Percentiles rank a stretch among this genome's conserved stretches.
phyloP scores from a whole-genome alignment of 2,888 invertebrate genomes.

The Kuschelorhynchus macadamiae region DNA sequence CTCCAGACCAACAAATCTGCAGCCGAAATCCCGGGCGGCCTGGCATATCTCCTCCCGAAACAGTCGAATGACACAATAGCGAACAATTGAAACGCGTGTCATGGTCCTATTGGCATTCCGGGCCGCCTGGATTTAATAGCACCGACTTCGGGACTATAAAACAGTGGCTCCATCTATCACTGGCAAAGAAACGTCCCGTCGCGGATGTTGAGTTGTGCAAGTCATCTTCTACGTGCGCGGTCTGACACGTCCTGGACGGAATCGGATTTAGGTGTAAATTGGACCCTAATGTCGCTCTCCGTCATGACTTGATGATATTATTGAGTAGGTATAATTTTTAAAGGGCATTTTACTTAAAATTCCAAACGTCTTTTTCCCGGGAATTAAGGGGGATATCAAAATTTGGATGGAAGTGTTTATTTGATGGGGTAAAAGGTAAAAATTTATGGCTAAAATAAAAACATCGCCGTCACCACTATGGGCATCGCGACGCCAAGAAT shows the following conservation, averaged over 20 bases:
- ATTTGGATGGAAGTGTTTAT: no score
- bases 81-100: slow-evolving; percentile 68
- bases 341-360: no score
- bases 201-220: slow-evolving; percentile 52
- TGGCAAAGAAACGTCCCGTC: background rate
- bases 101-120: slow-evolving; percentile 67
- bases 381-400: no score
- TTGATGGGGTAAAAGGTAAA: no score
- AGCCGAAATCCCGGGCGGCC: slow-evolving; percentile 8
- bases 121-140: slow-evolving; percentile 65
- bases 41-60: slow-evolving; percentile 26
- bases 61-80: slow-evolving; percentile 44
- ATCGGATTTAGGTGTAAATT: no score
- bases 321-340: no score
- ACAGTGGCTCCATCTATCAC: slow-evolving; percentile 60
- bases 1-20: slow-evolving; percentile 24
- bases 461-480: no score
- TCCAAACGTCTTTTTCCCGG: no score
- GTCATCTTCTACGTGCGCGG: slow-evolving; percentile 46
- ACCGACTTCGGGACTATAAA: slow-evolving; percentile 49
- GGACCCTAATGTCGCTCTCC: no score
- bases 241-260: slow-evolving; percentile 7
- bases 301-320: no score
- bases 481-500: no score
- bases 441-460: no score